Evolutionary conservation across 2,888 invertebrate species (phyloP).

Genomic region (Diplolepis rosae): DNA sequence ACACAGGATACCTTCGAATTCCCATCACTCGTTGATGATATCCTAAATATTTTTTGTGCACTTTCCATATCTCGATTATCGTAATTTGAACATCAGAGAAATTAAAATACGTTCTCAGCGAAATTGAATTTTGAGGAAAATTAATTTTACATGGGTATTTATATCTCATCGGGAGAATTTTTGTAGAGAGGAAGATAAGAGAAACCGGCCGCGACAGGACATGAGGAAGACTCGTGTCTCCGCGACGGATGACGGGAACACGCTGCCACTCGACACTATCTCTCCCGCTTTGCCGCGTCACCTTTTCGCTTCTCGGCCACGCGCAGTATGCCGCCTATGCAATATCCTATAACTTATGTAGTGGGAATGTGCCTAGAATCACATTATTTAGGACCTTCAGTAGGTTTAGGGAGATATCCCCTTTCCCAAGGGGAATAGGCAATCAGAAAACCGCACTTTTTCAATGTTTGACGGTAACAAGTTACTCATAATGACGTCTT

Average conservation of each 20-base stretch:
- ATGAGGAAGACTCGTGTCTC: constrained; percentile 40
- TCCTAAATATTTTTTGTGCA: neutral
- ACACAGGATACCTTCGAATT: neutral
- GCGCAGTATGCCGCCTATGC: constrained; percentile 34
- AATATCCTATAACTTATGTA: neutral
- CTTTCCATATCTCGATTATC: neutral
- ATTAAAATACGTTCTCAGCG: neutral
- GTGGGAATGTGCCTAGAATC: constrained; percentile 27
- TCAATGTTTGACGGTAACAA: no score
- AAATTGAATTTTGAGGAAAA: neutral
- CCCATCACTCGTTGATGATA: neutral
- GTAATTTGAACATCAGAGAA: neutral
- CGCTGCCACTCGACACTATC: constrained; percentile 39
- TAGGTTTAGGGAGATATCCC: neutral
- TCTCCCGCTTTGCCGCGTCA: constrained; percentile 40
- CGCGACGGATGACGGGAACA: constrained; percentile 42
- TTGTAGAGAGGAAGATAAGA: neutral
- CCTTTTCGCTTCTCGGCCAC: constrained; percentile 44
- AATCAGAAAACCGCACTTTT: no score
- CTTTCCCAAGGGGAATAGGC: neutral
- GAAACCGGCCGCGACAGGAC: constrained; percentile 28
- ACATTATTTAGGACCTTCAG: neutral
- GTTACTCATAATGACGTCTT: no score
- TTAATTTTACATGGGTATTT: neutral
- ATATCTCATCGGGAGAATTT: neutral